phyloP scores from a whole-genome alignment of 2,113 vertebrate genomes.

The Halcyon senegalensis region DNA sequence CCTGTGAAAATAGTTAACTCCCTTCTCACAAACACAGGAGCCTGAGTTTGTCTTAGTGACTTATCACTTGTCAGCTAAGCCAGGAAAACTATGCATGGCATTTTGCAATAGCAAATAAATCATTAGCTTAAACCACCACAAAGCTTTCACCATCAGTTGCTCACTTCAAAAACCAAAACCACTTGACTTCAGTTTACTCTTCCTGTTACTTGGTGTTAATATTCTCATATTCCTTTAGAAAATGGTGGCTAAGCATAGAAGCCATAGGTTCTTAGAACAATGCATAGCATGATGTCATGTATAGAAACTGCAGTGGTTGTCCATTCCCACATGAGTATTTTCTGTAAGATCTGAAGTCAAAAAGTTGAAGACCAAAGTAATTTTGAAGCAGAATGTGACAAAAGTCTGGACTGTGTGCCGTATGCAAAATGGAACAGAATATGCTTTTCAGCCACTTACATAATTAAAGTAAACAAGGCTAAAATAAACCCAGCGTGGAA shows the following conservation, averaged over 20 bases:
- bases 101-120: neutral
- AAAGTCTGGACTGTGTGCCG: neutral
- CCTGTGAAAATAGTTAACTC: neutral
- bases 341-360: neutral
- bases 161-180: neutral
- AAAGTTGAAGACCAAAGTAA: neutral
- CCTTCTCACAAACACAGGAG: neutral
- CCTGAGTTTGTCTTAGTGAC: neutral
- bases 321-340: neutral
- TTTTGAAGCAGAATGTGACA: neutral
- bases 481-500: slow-evolving; percentile 5
- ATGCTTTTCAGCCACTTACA: neutral
- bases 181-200: neutral
- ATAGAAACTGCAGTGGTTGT: neutral
- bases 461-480: slow-evolving; percentile 11
- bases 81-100: neutral
- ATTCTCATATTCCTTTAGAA: neutral
- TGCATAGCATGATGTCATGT: too few relatives aligned
- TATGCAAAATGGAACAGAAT: neutral
- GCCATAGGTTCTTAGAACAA: neutral
- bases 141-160: neutral
- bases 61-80: neutral
- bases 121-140: neutral
- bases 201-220: neutral
- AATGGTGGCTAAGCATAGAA: neutral